Conservation (phyloP, 1,140 invertebrate genomes). For the Pogonomyrmex californicus region DNA sequence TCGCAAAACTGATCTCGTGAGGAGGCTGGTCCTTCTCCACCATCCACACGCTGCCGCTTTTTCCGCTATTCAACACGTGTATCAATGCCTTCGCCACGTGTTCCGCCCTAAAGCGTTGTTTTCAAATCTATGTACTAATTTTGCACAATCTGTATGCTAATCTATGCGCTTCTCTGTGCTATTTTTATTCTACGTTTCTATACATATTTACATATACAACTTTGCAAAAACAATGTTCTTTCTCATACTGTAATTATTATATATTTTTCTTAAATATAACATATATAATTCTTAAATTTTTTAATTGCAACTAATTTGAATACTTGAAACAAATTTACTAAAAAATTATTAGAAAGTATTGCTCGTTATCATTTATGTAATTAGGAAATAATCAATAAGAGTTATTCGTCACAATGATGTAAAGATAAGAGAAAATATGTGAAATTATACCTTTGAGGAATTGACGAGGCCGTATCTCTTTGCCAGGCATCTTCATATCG, state of each 20-base stretch:
- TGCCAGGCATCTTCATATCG: constrained; percentile 91
- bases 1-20: constrained; percentile 87
- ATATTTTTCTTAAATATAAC: not conserved
- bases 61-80: constrained; percentile 89
- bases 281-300: not conserved
- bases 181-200: not conserved
- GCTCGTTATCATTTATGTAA: not conserved
- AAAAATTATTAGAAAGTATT: not conserved
- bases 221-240: not conserved
- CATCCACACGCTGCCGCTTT: constrained; percentile 91
- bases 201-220: not conserved
- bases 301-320: not conserved
- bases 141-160: too few species aligned
- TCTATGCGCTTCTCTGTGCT: not conserved
- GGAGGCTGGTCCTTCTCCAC: constrained; percentile 90
- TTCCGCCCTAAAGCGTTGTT: constrained; percentile 86
- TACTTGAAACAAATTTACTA: not conserved
- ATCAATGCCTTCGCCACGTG: constrained; percentile 90
- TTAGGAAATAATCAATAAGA: not conserved
- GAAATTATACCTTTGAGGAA: constrained; percentile 88
- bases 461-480: constrained; percentile 88
- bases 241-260: not conserved
- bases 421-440: not conserved
- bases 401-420: not conserved
- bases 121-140: not conserved